These are phyloP conservation scores for Bradypus variegatus DNA, from an alignment of 2,797 vertebrate genomes.

Conservation along the genomic window DNA sequence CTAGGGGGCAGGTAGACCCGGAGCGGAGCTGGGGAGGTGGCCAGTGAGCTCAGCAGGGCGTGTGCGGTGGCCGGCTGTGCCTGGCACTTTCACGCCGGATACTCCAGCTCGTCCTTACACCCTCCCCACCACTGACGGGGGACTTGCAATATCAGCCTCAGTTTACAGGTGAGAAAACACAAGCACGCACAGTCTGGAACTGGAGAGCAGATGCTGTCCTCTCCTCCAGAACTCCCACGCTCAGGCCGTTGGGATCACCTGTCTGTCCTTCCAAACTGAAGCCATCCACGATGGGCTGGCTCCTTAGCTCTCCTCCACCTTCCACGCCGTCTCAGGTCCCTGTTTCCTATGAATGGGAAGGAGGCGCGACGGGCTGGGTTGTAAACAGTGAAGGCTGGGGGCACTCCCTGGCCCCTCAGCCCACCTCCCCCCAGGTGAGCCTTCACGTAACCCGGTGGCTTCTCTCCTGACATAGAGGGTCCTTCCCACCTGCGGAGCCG, in stretches of 20 bases:
- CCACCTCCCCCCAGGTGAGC: no score
- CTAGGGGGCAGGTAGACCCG: no score
- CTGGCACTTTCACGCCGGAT: fast-evolving
- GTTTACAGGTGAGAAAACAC: background rate
- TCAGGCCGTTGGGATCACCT: no score
- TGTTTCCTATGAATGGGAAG: background rate
- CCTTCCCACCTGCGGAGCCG: background rate
- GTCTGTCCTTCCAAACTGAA: background rate
- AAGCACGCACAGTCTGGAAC: fast-evolving
- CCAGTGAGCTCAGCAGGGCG: fast-evolving
- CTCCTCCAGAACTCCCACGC: background rate
- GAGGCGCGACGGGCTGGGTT: no score
- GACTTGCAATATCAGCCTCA: no score
- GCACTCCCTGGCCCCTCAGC: no score
- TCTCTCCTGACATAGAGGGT: background rate
- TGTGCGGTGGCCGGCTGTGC: fast-evolving
- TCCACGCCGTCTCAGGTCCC: no score
- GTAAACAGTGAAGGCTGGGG: no score
- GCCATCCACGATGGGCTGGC: no score
- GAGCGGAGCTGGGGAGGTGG: background rate
- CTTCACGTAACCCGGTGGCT: background rate
- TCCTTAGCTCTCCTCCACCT: no score
- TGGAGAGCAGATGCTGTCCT: fast-evolving
- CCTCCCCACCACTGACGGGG: fast-evolving
- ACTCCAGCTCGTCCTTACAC: fast-evolving